These are phyloP conservation scores for Ptychochromis oligacanthus DNA, from an alignment of 2,113 vertebrate genomes.

Conservation along the genomic window DNA sequence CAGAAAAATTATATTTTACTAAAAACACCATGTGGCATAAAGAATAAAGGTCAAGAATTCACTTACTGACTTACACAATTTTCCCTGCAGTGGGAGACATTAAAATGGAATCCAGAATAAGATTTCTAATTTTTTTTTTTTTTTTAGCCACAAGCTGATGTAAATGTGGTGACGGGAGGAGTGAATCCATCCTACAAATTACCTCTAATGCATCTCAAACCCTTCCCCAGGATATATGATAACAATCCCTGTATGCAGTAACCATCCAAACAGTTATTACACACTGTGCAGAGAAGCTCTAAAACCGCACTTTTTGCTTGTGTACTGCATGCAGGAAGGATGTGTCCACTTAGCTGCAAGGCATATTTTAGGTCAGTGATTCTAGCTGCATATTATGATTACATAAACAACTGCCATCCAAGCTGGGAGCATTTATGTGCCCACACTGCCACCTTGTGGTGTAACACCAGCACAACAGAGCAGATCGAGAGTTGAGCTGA, in stretches of 20 bases:
- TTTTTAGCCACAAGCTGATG: neutral
- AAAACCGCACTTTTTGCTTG: neutral
- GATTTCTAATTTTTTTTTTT: no score
- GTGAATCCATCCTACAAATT: neutral
- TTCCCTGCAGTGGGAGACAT: neutral
- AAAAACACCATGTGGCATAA: neutral
- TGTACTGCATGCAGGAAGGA: conserved; percentile 24
- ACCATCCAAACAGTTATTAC: neutral
- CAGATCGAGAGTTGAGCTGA: neutral
- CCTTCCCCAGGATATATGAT: neutral
- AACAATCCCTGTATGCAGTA: neutral
- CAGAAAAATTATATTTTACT: neutral
- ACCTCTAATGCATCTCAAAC: neutral
- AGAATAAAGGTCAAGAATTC: neutral
- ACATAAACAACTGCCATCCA: conserved; percentile 15
- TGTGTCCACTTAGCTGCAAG: neutral
- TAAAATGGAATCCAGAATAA: no score
- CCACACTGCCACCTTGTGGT: conserved; percentile 49
- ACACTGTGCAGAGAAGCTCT: neutral
- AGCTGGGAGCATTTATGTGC: neutral
- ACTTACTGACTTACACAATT: neutral
- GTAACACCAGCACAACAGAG: neutral
- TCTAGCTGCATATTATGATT: conserved; percentile 37
- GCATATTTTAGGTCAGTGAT: conserved; percentile 50
- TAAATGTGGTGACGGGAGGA: neutral